phyloP scores from a whole-genome alignment of 1,140 invertebrate genomes.

The Drosophila santomea region DNA sequence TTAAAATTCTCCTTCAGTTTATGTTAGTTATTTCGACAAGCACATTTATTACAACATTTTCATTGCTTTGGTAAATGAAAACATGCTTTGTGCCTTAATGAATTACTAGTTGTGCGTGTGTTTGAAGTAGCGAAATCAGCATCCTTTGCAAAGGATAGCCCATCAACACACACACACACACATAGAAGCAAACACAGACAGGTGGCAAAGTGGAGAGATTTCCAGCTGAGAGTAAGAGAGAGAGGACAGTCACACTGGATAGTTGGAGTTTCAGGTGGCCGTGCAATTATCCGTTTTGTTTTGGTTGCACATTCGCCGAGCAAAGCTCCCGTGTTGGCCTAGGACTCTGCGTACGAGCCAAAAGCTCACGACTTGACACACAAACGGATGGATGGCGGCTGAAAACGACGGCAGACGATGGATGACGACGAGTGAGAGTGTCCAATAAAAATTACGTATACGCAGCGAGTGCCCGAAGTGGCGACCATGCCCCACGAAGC shows the following conservation, averaged over 20 bases:
- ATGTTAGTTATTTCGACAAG: neutral
- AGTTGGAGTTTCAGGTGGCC: conserved; percentile 52
- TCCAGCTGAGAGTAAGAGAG: conserved; percentile 25
- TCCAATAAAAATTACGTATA: conserved; percentile 80
- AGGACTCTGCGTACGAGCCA: conserved; percentile 57
- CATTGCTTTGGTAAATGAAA: too few relatives aligned
- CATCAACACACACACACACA: conserved; percentile 1
- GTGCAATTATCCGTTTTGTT: conserved; percentile 81
- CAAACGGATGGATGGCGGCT: conserved; percentile 31
- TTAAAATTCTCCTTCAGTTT: neutral
- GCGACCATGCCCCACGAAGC: conserved; percentile 48
- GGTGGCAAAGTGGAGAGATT: conserved; percentile 69
- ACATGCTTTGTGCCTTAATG: conserved; percentile 7
- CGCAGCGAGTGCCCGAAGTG: conserved; percentile 57
- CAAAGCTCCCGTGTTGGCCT: conserved; percentile 76
- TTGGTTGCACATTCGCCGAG: conserved; percentile 68
- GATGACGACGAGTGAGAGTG: conserved; percentile 65
- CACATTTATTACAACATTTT: neutral
- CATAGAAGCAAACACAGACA: conserved; percentile 27
- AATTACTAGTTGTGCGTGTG: conserved; percentile 7
- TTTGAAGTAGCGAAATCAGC: conserved; percentile 6
- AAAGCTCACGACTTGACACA: conserved; percentile 66
- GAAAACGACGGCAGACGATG: conserved; percentile 39
- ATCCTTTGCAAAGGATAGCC: conserved; percentile 5
- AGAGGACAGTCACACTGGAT: conserved; percentile 9